phyloP scores from a whole-genome alignment of 2,888 invertebrate species.

The Mythimna pallens region DNA sequence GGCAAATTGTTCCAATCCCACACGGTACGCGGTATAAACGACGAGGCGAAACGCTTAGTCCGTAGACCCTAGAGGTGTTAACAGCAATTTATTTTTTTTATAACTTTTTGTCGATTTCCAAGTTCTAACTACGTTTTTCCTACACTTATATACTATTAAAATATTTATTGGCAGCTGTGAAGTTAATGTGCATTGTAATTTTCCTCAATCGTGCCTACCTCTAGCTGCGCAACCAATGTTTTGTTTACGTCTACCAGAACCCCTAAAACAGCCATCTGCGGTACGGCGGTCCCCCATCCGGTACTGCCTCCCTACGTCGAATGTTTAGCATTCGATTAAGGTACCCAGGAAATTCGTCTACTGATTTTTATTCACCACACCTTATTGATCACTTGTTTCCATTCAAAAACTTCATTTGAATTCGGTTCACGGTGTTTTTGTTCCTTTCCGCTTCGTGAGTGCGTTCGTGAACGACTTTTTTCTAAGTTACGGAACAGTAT shows the following conservation, averaged over 20 bases:
- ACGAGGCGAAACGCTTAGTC: too few relatives aligned
- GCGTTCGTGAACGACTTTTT: conserved; percentile 31
- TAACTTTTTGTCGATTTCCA: not conserved
- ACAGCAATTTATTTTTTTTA: too few relatives aligned
- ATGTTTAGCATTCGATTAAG: conserved; percentile 63
- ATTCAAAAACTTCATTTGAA: conserved; percentile 60
- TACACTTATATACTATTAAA: not conserved
- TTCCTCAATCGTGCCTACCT: conserved; percentile 14
- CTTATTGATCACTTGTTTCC: conserved; percentile 49
- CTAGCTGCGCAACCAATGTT: conserved; percentile 35
- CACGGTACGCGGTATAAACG: too few relatives aligned
- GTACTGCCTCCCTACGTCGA: conserved; percentile 58
- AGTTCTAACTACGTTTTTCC: not conserved
- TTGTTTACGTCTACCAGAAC: conserved; percentile 55
- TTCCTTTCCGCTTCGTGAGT: conserved; percentile 60
- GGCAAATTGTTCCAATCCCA: too few relatives aligned
- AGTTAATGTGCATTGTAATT: conserved; percentile 6
- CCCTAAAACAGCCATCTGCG: conserved; percentile 45
- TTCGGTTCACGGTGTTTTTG: conserved; percentile 62
- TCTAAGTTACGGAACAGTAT: conserved; percentile 41
- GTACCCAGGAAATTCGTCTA: conserved; percentile 62
- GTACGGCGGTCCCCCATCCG: conserved; percentile 46
- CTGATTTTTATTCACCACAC: conserved; percentile 65
- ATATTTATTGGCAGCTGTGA: not conserved
- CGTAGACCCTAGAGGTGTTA: too few relatives aligned